phyloP scores from a whole-genome alignment of 2,113 vertebrate species.

The Ceyx cyanopectus region DNA sequence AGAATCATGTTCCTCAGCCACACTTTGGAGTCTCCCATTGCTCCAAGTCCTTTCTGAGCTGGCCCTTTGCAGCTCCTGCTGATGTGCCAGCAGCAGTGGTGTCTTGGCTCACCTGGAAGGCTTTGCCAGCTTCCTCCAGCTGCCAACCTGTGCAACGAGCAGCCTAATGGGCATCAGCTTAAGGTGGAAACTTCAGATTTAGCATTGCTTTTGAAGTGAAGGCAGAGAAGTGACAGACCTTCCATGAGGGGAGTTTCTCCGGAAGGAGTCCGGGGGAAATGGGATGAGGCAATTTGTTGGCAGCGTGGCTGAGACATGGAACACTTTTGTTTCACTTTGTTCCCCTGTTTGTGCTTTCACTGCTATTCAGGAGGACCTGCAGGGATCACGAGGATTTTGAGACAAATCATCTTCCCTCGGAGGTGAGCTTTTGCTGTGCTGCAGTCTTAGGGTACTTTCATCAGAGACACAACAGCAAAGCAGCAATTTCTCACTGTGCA shows the following conservation, averaged over 20 bases:
- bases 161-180: background rate
- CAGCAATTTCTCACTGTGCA: background rate
- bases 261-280: background rate
- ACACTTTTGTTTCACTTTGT: background rate
- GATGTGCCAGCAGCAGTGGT: background rate
- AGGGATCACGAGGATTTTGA: background rate
- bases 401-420: background rate
- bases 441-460: background rate
- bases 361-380: background rate
- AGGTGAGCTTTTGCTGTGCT: constrained; percentile 2
- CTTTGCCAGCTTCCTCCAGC: background rate
- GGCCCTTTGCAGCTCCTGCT: background rate
- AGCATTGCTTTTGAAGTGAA: background rate
- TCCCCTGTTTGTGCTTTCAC: constrained; percentile 13
- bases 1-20: background rate
- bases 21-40: background rate
- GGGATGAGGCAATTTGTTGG: background rate
- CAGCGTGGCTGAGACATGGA: background rate
- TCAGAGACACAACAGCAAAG: background rate
- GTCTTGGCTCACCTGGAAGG: background rate
- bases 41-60: background rate
- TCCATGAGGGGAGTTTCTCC: background rate
- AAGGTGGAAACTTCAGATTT: background rate
- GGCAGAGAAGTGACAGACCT: background rate
- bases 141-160: background rate